Conservation (phyloP, 1,140 invertebrate species). For the Drosophila teissieri region DNA sequence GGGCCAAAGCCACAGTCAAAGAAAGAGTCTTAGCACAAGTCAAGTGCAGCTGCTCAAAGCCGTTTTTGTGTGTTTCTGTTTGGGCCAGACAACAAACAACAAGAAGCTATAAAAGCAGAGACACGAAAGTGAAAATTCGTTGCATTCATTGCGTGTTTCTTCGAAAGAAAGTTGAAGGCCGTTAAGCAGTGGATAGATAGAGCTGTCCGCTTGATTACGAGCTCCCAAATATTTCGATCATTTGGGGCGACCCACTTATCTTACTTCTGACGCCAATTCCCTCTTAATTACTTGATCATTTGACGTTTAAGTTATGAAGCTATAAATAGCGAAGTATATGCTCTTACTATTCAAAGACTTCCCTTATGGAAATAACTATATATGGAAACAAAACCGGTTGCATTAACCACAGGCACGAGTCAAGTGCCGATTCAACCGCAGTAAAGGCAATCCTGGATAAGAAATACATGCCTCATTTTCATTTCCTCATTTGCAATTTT, state of each 20-base stretch:
- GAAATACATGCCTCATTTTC: conserved; percentile 21
- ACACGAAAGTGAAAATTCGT: conserved; percentile 70
- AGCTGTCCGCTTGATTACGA: conserved; percentile 20
- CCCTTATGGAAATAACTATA: not conserved
- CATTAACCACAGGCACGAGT: conserved; percentile 4
- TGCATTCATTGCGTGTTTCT: conserved; percentile 38
- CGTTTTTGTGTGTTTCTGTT: conserved; percentile 21
- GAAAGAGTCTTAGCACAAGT: conserved; percentile 52
- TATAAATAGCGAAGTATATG: too few species aligned
- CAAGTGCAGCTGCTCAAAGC: conserved; percentile 60
- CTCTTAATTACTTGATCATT: not conserved
- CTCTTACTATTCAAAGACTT: not conserved
- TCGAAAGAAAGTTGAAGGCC: conserved; percentile 65
- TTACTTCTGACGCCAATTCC: not conserved
- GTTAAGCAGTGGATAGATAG: conserved; percentile 29
- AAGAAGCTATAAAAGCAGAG: conserved; percentile 21
- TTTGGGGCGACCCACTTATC: not conserved
- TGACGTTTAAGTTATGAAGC: not conserved
- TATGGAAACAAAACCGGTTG: conserved; percentile 10
- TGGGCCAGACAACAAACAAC: conserved; percentile 40
- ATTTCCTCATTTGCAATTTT: conserved; percentile 29
- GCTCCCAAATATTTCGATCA: conserved; percentile 22
- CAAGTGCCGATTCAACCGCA: conserved; percentile 16
- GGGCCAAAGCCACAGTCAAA: conserved; percentile 13
- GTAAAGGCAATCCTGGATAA: conserved; percentile 17